Percentiles rank a stretch among this genome's conserved stretches.
phyloP scores from a whole-genome alignment of 92 coral and sea anemone species.

The Muricea muricata region DNA sequence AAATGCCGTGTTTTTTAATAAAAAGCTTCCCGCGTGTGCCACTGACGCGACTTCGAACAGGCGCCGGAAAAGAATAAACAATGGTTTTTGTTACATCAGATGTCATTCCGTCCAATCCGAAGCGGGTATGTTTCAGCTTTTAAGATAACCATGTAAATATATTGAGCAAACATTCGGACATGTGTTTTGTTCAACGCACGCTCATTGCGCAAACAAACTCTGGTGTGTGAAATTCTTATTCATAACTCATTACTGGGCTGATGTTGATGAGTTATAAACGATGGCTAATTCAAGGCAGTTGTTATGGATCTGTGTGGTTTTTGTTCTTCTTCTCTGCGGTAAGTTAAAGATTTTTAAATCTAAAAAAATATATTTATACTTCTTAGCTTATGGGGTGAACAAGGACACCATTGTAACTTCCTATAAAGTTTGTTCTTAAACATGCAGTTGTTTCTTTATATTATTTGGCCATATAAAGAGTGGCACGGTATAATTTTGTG shows the following conservation, averaged over 20 bases:
- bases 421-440: too few species aligned
- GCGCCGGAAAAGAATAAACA: too few species aligned
- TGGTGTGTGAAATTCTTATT: neutral
- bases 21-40: neutral
- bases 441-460: too few species aligned
- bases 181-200: neutral
- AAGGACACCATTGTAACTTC: too few species aligned
- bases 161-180: neutral
- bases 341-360: neutral
- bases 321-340: neutral
- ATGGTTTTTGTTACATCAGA: neutral
- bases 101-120: neutral
- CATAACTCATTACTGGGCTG: neutral
- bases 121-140: neutral
- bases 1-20: too few species aligned
- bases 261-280: too few species aligned
- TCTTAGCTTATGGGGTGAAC: too few species aligned
- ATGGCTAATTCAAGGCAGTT: conserved; percentile 1
- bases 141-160: neutral
- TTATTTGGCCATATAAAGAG: too few species aligned
- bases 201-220: neutral
- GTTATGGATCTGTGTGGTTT: neutral
- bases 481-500: too few species aligned
- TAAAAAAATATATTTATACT: too few species aligned
- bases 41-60: neutral